A percentile compares a stretch with the other conserved stretches of the same genome.
Evolutionary conservation across 2,888 invertebrate genomes (phyloP).

Genomic region (Nomada goodeniana): DNA sequence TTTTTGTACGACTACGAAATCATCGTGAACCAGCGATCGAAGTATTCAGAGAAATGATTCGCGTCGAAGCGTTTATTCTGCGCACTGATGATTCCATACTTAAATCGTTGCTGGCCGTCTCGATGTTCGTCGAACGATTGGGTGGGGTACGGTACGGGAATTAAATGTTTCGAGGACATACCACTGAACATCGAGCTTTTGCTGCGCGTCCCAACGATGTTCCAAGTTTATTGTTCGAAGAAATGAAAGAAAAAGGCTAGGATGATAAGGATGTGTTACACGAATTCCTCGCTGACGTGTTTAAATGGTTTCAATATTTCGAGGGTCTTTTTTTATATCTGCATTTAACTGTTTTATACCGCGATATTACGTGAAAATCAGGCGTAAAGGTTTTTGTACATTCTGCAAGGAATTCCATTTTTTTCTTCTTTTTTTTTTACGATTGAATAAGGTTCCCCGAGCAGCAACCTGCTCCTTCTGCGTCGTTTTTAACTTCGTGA

Average conservation of each 20-base stretch:
- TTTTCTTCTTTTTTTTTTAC: background rate
- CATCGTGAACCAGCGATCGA: background rate
- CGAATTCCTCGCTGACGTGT: conserved; percentile 38
- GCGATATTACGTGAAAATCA: background rate
- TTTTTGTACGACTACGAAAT: conserved; percentile 36
- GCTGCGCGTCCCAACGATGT: background rate
- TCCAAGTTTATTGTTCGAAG: background rate
- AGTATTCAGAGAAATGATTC: conserved; percentile 5
- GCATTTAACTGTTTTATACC: conserved; percentile 32
- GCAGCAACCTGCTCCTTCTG: too few relatives aligned
- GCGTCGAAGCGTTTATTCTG: conserved; percentile 25
- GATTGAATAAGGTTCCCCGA: too few relatives aligned
- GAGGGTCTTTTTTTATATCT: conserved; percentile 9
- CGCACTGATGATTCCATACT: background rate
- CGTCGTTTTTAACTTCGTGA: too few relatives aligned
- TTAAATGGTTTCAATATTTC: background rate
- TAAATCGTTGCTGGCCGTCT: background rate
- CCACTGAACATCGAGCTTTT: background rate
- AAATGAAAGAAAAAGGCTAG: background rate
- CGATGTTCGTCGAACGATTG: background rate
- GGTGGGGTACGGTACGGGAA: background rate
- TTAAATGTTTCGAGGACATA: background rate
- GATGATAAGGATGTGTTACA: conserved; percentile 2
- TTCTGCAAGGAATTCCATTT: conserved; percentile 34
- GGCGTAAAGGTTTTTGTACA: conserved; percentile 1